Percentiles rank a stretch among this genome's conserved stretches.
Evolutionary conservation across 1,140 invertebrate genomes (phyloP).

Genomic region (Marisa cornuarietis): DNA sequence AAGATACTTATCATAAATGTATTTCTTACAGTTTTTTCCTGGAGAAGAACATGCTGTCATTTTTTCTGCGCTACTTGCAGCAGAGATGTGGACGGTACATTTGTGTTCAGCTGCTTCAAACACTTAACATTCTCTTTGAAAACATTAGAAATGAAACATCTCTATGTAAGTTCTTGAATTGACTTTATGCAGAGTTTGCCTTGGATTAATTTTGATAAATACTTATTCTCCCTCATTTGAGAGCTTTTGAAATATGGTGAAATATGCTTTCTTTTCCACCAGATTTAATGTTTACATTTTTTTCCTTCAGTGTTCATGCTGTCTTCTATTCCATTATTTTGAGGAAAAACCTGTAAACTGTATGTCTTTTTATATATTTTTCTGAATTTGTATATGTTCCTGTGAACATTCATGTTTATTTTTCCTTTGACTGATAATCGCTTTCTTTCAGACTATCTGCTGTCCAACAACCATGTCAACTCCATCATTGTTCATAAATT

Average conservation of each 20-base stretch:
- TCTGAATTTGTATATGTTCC: not conserved
- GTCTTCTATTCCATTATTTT: not conserved
- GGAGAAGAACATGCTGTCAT: constrained; percentile 99
- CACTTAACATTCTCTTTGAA: constrained; percentile 98
- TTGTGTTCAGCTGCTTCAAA: constrained; percentile 97
- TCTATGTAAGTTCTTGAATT: constrained; percentile 81
- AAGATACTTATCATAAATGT: not conserved
- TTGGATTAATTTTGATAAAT: not conserved
- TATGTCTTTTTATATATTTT: not conserved
- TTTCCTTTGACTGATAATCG: not conserved
- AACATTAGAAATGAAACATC: constrained; percentile 99
- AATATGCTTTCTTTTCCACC: no score
- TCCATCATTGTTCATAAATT: constrained; percentile 99
- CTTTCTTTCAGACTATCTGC: constrained; percentile 89
- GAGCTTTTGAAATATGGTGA: constrained; percentile 12
- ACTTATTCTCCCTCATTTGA: not conserved
- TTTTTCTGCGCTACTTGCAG: constrained; percentile 96
- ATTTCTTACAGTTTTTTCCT: constrained; percentile 89
- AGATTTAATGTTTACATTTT: not conserved
- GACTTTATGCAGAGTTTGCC: not conserved
- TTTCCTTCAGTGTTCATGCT: not conserved
- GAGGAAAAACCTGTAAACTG: no score
- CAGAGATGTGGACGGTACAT: constrained; percentile 97
- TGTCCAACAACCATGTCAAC: constrained; percentile 99
- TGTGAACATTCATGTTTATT: not conserved